A percentile compares a stretch with the other conserved stretches of the same genome.
Conservation (phyloP, 2,888 invertebrate species). For the Eulithis testata region DNA sequence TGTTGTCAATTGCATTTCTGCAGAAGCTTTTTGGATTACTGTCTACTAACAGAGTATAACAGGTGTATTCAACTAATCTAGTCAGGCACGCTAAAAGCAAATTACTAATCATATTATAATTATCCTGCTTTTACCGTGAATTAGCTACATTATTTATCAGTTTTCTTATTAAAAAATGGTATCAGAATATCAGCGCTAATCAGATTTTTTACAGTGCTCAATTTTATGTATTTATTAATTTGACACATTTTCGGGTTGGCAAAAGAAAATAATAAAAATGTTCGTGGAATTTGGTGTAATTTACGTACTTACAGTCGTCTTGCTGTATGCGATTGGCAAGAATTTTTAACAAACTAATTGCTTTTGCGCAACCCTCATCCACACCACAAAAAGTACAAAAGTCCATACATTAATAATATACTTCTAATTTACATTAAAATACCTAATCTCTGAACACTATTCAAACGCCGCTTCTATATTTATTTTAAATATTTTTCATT, state of each 20-base stretch:
- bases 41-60: slow-evolving; percentile 14
- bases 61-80: slow-evolving; percentile 29
- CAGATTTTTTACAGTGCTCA: slow-evolving; percentile 29
- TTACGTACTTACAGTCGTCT: slow-evolving; percentile 17
- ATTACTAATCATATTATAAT: slow-evolving; percentile 38
- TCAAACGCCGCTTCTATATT: slow-evolving; percentile 68
- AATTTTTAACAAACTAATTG: slow-evolving; percentile 30
- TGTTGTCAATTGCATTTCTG: neutral
- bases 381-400: slow-evolving; percentile 82
- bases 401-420: slow-evolving; percentile 67
- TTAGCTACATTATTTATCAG: slow-evolving; percentile 27
- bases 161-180: slow-evolving; percentile 32
- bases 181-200: slow-evolving; percentile 27
- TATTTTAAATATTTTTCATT: slow-evolving; percentile 66
- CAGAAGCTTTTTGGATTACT: slow-evolving; percentile 8
- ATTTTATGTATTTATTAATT: slow-evolving; percentile 55
- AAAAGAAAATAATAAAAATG: slow-evolving; percentile 37
- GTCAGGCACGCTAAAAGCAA: slow-evolving; percentile 42
- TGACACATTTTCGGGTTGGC: slow-evolving; percentile 70
- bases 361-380: slow-evolving; percentile 69
- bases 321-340: slow-evolving; percentile 44
- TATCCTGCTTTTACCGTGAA: slow-evolving; percentile 37
- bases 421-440: slow-evolving; percentile 56
- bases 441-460: slow-evolving; percentile 75
- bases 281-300: slow-evolving; percentile 24